Conservation (phyloP, 1,140 invertebrate species). For the Pygmarrhopalites habei region DNA sequence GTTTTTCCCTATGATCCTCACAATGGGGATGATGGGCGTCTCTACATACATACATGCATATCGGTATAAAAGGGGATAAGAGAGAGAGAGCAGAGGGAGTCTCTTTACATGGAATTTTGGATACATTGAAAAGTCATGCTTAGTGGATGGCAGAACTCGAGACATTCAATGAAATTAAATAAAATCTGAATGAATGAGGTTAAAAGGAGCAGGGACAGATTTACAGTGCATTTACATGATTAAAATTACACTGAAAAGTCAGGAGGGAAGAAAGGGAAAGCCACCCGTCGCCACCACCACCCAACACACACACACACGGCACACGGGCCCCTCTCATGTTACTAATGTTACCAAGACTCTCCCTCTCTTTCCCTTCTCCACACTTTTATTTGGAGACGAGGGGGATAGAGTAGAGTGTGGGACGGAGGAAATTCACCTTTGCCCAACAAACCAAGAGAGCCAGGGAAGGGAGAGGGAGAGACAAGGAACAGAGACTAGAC, state of each 20-base stretch:
- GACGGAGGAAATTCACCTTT: background rate
- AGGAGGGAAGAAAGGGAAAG: background rate
- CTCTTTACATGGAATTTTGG: background rate
- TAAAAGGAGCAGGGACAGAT: constrained; percentile 35
- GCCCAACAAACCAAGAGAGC: background rate
- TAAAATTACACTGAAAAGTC: constrained; percentile 33
- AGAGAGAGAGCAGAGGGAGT: background rate
- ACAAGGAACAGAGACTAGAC: background rate
- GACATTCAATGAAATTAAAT: constrained; percentile 22
- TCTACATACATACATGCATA: background rate
- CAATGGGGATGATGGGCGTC: background rate
- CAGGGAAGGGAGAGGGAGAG: constrained; percentile 15
- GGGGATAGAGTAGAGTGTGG: background rate
- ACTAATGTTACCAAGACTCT: background rate
- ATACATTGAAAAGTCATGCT: background rate
- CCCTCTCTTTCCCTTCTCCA: background rate
- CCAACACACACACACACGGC: too few species aligned
- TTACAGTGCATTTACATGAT: constrained; percentile 39
- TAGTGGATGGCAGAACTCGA: background rate
- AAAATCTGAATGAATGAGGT: constrained; percentile 24
- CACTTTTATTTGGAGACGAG: background rate
- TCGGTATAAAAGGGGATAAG: background rate
- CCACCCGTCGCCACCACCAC: too few species aligned
- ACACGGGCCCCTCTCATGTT: background rate
- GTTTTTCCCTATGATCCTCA: too few species aligned